Conservation (phyloP, 2,113 vertebrate species). For the Tretioscincus oriximinensis region DNA sequence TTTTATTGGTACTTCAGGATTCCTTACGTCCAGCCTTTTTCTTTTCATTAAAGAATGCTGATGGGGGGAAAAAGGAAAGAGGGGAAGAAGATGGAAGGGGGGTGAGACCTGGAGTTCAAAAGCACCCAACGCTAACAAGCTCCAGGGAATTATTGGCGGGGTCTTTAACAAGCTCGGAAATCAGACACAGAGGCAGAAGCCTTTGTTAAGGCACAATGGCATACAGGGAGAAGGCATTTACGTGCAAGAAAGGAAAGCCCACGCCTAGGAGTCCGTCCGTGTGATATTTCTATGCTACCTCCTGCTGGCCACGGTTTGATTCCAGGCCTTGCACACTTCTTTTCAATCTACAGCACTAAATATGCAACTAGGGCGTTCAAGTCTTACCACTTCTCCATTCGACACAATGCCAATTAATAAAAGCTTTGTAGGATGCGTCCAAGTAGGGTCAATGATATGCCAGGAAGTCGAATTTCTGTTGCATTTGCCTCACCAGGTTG, state of each 20-base stretch:
- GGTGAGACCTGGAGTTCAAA: conserved; percentile 3
- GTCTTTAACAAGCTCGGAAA: conserved; percentile 17
- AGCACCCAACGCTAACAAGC: conserved; percentile 18
- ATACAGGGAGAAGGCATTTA: not conserved
- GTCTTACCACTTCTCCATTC: not conserved
- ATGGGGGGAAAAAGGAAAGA: conserved; percentile 10
- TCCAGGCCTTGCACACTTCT: not conserved
- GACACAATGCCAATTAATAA: too few species aligned
- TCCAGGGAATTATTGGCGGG: conserved; percentile 28
- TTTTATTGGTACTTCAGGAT: conserved; percentile 24
- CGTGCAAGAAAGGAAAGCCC: not conserved
- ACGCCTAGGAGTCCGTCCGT: not conserved
- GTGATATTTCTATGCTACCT: not conserved
- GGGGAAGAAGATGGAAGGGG: not conserved
- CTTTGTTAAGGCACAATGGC: conserved; percentile 20
- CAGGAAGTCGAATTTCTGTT: too few species aligned
- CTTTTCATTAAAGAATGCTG: conserved; percentile 28
- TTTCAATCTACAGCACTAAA: not conserved
- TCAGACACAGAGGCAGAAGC: not conserved
- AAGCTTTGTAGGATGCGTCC: not conserved
- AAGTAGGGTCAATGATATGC: too few species aligned
- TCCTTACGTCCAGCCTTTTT: conserved; percentile 24
- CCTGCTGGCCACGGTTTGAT: not conserved
- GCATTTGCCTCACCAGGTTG: too few species aligned
- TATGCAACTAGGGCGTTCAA: not conserved